phyloP scores from a whole-genome alignment of 2,113 vertebrate species.

The Nicator chloris region DNA sequence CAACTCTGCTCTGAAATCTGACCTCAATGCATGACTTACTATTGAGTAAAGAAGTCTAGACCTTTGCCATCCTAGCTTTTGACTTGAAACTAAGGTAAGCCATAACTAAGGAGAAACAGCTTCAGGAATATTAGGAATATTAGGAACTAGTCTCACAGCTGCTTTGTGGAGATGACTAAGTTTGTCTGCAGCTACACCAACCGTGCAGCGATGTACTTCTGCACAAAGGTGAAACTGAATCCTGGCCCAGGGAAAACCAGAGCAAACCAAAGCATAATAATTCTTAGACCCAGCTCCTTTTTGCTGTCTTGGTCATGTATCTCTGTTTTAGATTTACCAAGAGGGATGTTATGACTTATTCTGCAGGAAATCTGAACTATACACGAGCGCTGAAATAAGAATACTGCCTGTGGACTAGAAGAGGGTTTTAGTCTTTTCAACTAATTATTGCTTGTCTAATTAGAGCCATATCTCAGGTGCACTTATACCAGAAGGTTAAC shows the following conservation, averaged over 20 bases:
- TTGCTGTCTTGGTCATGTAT: neutral
- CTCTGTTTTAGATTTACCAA: neutral
- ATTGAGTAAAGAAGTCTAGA: slow-evolving; percentile 26
- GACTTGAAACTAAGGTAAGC: slow-evolving; percentile 10
- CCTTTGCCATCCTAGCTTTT: slow-evolving; percentile 18
- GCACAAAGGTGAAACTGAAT: neutral
- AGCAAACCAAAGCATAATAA: neutral
- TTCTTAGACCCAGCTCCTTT: neutral
- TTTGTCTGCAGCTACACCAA: neutral
- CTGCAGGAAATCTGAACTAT: neutral
- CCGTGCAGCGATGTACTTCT: neutral
- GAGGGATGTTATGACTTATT: neutral
- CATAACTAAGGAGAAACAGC: slow-evolving; percentile 53
- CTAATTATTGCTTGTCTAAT: neutral
- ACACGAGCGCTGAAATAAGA: neutral
- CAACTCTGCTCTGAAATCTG: slow-evolving; percentile 26
- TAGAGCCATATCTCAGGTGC: neutral
- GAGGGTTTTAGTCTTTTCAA: neutral
- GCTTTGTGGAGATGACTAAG: neutral
- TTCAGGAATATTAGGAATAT: neutral
- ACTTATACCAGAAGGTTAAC: neutral
- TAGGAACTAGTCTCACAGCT: neutral
- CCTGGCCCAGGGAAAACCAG: neutral
- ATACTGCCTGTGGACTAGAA: neutral
- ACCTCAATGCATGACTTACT: slow-evolving; percentile 11